These are phyloP conservation scores for Stegophylla sp. DNA, from an alignment of 2,888 invertebrate species.

Conservation along the genomic window DNA sequence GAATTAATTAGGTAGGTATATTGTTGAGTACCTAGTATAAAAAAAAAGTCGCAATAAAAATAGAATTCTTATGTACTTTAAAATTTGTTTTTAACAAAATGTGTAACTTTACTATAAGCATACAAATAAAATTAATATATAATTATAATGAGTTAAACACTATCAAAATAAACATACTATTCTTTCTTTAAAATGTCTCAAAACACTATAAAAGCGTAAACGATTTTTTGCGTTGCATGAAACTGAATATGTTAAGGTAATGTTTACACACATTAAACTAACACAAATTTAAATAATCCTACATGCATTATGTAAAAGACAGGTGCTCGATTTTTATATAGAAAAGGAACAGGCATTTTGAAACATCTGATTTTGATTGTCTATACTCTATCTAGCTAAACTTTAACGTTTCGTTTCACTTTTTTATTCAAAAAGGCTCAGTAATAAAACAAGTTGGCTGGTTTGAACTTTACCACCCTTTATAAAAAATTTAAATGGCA, in stretches of 20 bases:
- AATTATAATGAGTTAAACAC: neutral
- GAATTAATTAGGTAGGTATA: neutral
- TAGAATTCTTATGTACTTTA: too few relatives aligned
- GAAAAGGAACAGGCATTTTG: too few relatives aligned
- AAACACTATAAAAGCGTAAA: neutral
- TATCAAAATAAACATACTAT: neutral
- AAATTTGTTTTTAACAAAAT: too few relatives aligned
- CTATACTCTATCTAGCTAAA: too few relatives aligned
- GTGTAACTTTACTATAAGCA: neutral
- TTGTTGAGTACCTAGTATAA: too few relatives aligned
- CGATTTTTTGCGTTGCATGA: neutral
- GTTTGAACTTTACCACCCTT: conserved; percentile 29
- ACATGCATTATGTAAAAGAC: too few relatives aligned
- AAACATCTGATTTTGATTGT: too few relatives aligned
- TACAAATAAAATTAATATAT: neutral
- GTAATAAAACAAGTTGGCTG: neutral
- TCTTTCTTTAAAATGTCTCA: neutral
- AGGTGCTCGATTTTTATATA: too few relatives aligned
- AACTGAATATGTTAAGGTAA: too few relatives aligned
- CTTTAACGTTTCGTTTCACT: neutral
- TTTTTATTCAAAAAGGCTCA: neutral
- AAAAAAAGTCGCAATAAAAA: too few relatives aligned
- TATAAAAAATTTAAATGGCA: neutral
- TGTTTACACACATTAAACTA: too few relatives aligned
- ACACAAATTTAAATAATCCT: too few relatives aligned